These are phyloP conservation scores for Oryctes rhinoceros DNA, from an alignment of 1,140 invertebrate genomes.

Conservation along the genomic window DNA sequence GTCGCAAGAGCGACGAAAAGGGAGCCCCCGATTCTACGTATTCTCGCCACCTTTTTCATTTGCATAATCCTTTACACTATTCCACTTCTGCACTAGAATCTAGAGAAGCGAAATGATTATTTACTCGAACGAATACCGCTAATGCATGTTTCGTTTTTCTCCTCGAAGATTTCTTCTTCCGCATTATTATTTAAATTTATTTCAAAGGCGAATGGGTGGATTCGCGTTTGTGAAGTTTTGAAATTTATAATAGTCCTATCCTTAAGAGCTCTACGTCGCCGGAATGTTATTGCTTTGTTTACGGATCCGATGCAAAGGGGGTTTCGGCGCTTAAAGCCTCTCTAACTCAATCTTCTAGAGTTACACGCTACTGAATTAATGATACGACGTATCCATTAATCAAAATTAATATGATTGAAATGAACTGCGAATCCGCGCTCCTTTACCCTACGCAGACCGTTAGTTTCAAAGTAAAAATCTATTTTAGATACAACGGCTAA, in stretches of 20 bases:
- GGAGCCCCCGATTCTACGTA: neutral
- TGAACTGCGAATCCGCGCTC: no score
- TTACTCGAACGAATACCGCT: slow-evolving; percentile 32
- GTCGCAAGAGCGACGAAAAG: neutral
- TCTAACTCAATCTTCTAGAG: slow-evolving; percentile 41
- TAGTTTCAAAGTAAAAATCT: no score
- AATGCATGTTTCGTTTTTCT: slow-evolving; percentile 37
- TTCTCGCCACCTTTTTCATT: slow-evolving; percentile 30
- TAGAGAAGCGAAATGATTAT: slow-evolving; percentile 32
- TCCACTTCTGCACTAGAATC: neutral
- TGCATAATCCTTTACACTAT: slow-evolving; percentile 35
- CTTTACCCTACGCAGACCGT: no score
- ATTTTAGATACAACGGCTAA: no score
- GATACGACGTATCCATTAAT: slow-evolving; percentile 41
- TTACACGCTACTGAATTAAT: slow-evolving; percentile 47
- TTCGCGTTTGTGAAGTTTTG: slow-evolving; percentile 10
- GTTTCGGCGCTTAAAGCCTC: slow-evolving; percentile 3
- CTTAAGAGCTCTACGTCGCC: slow-evolving; percentile 16
- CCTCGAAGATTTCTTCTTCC: slow-evolving; percentile 8
- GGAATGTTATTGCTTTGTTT: slow-evolving; percentile 16
- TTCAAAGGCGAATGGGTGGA: slow-evolving; percentile 21
- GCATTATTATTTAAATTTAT: slow-evolving; percentile 37
- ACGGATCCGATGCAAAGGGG: slow-evolving; percentile 46
- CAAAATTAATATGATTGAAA: no score
- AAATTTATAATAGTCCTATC: slow-evolving; percentile 28